Base-by-base conservation (phyloP, 2,113 vertebrate genomes). In the Platycercus adscitus region DNA sequence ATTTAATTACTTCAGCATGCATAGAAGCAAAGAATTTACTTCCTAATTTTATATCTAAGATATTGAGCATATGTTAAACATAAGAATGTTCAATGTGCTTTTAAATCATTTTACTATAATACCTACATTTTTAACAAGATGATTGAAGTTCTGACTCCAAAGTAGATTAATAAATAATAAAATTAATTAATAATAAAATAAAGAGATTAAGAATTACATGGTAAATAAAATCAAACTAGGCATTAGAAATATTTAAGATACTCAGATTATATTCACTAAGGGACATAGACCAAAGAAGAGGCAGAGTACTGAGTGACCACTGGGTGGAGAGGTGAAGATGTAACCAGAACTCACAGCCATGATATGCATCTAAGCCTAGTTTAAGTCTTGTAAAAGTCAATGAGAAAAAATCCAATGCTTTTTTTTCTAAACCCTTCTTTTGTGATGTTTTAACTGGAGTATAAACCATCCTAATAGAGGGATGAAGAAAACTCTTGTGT, bases 371-470 rank as follows among this genome's bases (percentile, higher is more conserved):
- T 33, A 61, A 56, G 20, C 18, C 64, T 41, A 14, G 29, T 33
- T 81, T 41, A n/a, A n/a, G 8, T 25, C 52, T 53, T 77, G 44
- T 25, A 61, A 50, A 83, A 44, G 6, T 39, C 66, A 86, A 20
- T 7, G 8, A 41, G 18, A 82, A 91, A 19, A 83, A 33, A 63
- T 6, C 0, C 6, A 9, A 0, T 55, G 20, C 28, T 20, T 47
- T 47, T 50, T 89, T 56, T 39, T 2, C 37, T 47, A 88, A 78
- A 60, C 2, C 7, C 2, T 31, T 58, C 13, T 83, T 88, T 56
- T 46, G 19, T 16, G 7, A n/a, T 29, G 2, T 43, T 80, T 16
- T 58, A 7, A 43, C 4, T 75, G 37, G 37, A 88, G 29, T 10
- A 63, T 17, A 77, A 79, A 47, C 21, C 39, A 28, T 39, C 39